Percentiles rank a stretch among this genome's conserved stretches.
phyloP scores from a whole-genome alignment of 2,797 vertebrate genomes.

The Clarias platycephalus region DNA sequence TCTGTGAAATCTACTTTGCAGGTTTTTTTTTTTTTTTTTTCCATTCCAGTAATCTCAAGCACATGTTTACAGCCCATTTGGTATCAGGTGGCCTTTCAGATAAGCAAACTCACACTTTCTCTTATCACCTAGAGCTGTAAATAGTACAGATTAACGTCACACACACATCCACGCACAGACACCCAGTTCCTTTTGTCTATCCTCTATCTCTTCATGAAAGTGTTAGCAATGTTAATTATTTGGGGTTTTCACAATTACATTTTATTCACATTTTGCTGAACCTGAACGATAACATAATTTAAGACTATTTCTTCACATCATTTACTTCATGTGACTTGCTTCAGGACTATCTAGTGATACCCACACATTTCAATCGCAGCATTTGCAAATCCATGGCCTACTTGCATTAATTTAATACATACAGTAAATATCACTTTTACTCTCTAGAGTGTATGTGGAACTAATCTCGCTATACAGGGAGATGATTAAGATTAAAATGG shows the following conservation, averaged over 20 bases:
- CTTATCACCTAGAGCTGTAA: slow-evolving; percentile 12
- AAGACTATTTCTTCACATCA: slow-evolving; percentile 8
- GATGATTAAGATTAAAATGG: not conserved
- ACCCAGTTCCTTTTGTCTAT: not conserved
- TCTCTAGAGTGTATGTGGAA: not conserved
- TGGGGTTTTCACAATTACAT: not conserved
- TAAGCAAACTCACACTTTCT: slow-evolving; percentile 15
- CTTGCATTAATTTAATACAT: not conserved
- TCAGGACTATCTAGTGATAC: slow-evolving; percentile 12
- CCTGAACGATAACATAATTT: slow-evolving; percentile 6
- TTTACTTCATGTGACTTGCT: slow-evolving; percentile 13
- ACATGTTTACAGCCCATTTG: slow-evolving; percentile 3
- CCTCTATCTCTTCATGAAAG: not conserved
- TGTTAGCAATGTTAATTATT: slow-evolving; percentile 8
- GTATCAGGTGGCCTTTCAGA: slow-evolving; percentile 11
- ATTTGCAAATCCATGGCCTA: not conserved
- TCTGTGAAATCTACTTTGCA: not conserved
- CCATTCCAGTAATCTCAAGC: not conserved
- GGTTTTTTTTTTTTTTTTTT: not conserved
- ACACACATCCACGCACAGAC: slow-evolving; percentile 34
- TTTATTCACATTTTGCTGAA: slow-evolving; percentile 13
- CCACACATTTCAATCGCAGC: not conserved
- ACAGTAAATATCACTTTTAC: not conserved
- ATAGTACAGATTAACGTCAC: slow-evolving; percentile 12
- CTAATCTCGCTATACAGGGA: not conserved